These are phyloP conservation scores for Antheraea pernyi DNA, from an alignment of 1,140 invertebrate genomes.

Conservation along the genomic window DNA sequence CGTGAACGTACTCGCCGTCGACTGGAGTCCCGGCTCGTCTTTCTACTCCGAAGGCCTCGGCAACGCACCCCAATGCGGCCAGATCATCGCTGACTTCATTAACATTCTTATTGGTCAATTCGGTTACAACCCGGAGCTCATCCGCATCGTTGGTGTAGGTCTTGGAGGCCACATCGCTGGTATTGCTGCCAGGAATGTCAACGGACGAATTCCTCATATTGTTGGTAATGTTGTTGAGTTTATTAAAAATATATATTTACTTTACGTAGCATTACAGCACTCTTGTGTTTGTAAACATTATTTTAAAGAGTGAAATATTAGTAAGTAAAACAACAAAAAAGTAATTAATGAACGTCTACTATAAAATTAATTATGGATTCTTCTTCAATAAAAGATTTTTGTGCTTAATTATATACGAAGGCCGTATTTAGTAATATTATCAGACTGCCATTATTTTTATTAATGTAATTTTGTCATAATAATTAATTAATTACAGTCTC, in stretches of 20 bases:
- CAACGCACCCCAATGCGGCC: conserved; percentile 48
- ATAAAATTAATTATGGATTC: too few relatives aligned
- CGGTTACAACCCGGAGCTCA: conserved; percentile 33
- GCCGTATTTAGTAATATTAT: too few relatives aligned
- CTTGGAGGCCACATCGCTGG: conserved; percentile 62
- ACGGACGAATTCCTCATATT: conserved; percentile 46
- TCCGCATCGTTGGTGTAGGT: conserved; percentile 60
- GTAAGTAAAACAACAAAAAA: too few relatives aligned
- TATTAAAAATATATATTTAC: neutral
- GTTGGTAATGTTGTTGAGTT: conserved; percentile 40
- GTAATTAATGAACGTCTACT: too few relatives aligned
- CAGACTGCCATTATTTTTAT: too few relatives aligned
- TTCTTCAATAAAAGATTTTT: too few relatives aligned
- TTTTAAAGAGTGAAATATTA: too few relatives aligned
- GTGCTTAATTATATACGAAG: too few relatives aligned
- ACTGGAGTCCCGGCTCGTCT: conserved; percentile 49
- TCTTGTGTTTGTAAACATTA: too few relatives aligned
- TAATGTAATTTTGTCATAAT: too few relatives aligned
- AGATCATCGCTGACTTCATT: conserved; percentile 47
- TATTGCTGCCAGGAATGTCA: conserved; percentile 46
- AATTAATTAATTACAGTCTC: too few relatives aligned
- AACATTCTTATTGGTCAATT: conserved; percentile 51
- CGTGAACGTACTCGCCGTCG: conserved; percentile 59
- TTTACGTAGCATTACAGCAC: too few relatives aligned
- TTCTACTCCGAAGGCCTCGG: conserved; percentile 47